These are phyloP conservation scores for Ochropleura leucogaster DNA, from an alignment of 2,888 invertebrate genomes.

Conservation along the genomic window DNA sequence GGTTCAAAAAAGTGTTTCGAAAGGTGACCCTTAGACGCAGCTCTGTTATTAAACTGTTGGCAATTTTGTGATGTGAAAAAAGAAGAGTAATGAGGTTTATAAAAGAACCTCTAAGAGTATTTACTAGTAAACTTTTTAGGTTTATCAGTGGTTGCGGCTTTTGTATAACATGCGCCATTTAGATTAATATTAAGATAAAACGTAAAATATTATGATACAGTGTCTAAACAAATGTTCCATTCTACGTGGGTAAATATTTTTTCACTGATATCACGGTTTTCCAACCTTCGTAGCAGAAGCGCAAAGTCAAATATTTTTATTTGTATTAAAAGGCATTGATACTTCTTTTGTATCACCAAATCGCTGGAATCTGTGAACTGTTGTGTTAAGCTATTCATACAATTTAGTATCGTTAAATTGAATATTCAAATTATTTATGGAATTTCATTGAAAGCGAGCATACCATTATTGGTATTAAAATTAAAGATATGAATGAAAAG, in stretches of 20 bases:
- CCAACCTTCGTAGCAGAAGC: constrained; percentile 7
- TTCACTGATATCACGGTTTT: constrained; percentile 21
- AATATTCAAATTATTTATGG: constrained; percentile 23
- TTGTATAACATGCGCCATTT: constrained; percentile 21
- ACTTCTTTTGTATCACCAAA: constrained; percentile 15
- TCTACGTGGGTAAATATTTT: constrained; percentile 31
- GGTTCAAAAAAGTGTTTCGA: constrained; percentile 42
- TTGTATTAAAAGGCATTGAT: constrained; percentile 22
- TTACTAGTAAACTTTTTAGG: constrained; percentile 16
- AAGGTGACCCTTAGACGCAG: constrained; percentile 49
- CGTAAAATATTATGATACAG: constrained; percentile 29
- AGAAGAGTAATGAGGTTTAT: constrained; percentile 33
- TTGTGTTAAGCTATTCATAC: constrained; percentile 21
- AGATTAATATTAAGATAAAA: constrained; percentile 48
- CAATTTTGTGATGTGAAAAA: constrained; percentile 53
- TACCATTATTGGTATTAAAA: constrained; percentile 19
- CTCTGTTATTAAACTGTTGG: constrained; percentile 52
- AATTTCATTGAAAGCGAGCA: constrained; percentile 11
- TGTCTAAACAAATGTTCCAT: constrained; percentile 38
- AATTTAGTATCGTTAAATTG: constrained; percentile 24
- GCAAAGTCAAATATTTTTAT: constrained; percentile 40
- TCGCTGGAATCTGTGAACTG: constrained; percentile 12
- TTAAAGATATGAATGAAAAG: constrained; percentile 1
- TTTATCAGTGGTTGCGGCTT: constrained; percentile 17
- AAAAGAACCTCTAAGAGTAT: constrained; percentile 35